A percentile compares a stretch with the other conserved stretches of the same genome.
phyloP scores from a whole-genome alignment of 2,797 vertebrate genomes.

The Rhynchotus rufescens region DNA sequence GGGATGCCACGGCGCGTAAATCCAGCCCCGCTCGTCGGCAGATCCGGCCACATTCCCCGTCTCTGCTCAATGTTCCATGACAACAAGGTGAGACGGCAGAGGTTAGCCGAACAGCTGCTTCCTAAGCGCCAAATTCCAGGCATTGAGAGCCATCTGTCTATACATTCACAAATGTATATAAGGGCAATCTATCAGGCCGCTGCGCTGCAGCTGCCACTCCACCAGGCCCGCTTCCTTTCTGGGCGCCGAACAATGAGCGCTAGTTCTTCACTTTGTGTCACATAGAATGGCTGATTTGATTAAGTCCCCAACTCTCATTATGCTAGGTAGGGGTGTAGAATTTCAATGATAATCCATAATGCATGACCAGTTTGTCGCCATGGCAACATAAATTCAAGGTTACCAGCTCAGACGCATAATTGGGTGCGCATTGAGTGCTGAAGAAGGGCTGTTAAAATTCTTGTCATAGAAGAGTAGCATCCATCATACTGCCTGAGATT shows the following conservation, averaged over 20 bases:
- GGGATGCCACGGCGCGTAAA: conserved; percentile 69
- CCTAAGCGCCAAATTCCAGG: conserved; percentile 93
- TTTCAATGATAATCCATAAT: conserved; percentile 99
- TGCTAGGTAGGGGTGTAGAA: conserved; percentile 99
- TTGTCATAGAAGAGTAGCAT: conserved; percentile 97
- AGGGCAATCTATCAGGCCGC: conserved; percentile 96
- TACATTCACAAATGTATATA: conserved; percentile 95
- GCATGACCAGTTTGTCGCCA: conserved; percentile 99
- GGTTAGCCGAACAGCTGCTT: conserved; percentile 98
- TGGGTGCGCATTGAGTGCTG: conserved; percentile 96
- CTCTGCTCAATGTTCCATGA: conserved; percentile 92
- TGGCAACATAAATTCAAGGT: conserved; percentile 99
- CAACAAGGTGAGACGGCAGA: conserved; percentile 98
- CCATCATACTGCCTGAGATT: conserved; percentile 96
- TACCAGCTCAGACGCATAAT: conserved; percentile 99
- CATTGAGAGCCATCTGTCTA: conserved; percentile 99
- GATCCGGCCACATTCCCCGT: conserved; percentile 88
- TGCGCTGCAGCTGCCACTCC: conserved; percentile 93
- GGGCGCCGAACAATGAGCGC: conserved; percentile 91
- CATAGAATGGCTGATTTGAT: conserved; percentile 99
- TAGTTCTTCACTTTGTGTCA: conserved; percentile 97
- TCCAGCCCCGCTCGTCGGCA: conserved; percentile 67
- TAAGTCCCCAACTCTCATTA: conserved; percentile 99
- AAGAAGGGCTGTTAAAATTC: conserved; percentile 99
- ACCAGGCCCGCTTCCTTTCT: conserved; percentile 89